Base-by-base conservation (phyloP, 2,888 invertebrate species). In the Lepidochrysops patricia region DNA sequence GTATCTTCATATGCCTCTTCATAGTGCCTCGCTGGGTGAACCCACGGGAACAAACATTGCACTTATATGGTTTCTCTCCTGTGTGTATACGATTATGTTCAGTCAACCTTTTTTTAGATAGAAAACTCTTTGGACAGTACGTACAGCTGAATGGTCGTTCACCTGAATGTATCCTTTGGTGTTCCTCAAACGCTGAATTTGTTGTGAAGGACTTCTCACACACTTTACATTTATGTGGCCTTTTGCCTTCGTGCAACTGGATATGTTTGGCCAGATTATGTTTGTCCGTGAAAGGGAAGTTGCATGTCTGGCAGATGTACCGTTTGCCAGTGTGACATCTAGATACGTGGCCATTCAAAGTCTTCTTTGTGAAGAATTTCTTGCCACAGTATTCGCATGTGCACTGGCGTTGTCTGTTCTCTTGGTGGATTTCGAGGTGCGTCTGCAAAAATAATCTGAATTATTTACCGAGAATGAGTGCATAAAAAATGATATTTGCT, bases 311-410 rank as follows among this genome's bases (percentile, higher is more conserved):
- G 63, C 89, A 89, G 60, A 87, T 79, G 66, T 72, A 89, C n/a
- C 80, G 70, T 3, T 77, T 76, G 19, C 75, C 80, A 0, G 76
- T 77, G 66, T 89, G 89, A 5, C 77, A 70, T 2, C 79, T 69
- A 0, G 78, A 71, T 0, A 79, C 72, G 63, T 89, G 89, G 0
- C 79, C 74, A 0, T 70, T 63, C 5, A 87, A 67, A 27, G 76
- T 77, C 7, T 76, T 75, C 48, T 82, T 82, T 0, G 82, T 84
- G 62, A 74, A 83, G 70, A 86, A 90, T 43, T 84, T 84, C 64
- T 84, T 84, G 1, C 80, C 82, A 60, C 89, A 90, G n/a, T 84
- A 82, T 59, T 83, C 79, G 64, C 89, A 90, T 6, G 82, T 75
- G 65, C 76, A 80, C 6, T 63, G 69, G 2, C 82, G 69, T 60